phyloP scores from a whole-genome alignment of 2,797 vertebrate species.

The Acanthurus tractus region DNA sequence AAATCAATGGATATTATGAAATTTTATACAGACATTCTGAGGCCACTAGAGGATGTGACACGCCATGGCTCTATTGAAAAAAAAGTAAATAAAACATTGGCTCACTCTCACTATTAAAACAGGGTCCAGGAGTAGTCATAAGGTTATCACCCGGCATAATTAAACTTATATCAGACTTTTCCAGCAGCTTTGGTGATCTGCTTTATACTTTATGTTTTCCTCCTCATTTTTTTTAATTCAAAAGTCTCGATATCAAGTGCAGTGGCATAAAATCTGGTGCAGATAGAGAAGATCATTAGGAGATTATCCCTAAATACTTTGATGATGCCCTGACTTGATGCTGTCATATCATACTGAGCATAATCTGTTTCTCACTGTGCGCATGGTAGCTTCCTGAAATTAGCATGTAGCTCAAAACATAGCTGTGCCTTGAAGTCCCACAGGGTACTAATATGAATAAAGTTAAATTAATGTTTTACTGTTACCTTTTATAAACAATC shows the following conservation, averaged over 20 bases:
- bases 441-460: no score
- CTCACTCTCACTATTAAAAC: slow-evolving; percentile 85
- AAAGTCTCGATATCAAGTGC: no score
- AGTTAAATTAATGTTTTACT: background rate
- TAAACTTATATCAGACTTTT: slow-evolving; percentile 84
- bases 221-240: no score
- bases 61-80: slow-evolving; percentile 63
- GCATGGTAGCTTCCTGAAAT: background rate
- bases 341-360: no score
- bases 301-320: no score
- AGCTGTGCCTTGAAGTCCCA: background rate
- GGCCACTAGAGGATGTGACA: slow-evolving; percentile 63
- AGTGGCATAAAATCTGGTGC: no score
- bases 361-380: no score
- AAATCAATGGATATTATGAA: no score
- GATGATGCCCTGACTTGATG: no score
- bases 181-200: slow-evolving; percentile 1
- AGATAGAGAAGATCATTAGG: no score
- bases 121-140: slow-evolving; percentile 87
- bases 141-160: slow-evolving; percentile 71
- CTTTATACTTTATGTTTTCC: no score
- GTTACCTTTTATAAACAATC: background rate
- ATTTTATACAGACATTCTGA: no score
- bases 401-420: background rate
- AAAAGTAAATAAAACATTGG: slow-evolving; percentile 61